Evolutionary conservation across 2,113 vertebrate genomes (phyloP).

Genomic region (Rhagologus leucostigma): DNA sequence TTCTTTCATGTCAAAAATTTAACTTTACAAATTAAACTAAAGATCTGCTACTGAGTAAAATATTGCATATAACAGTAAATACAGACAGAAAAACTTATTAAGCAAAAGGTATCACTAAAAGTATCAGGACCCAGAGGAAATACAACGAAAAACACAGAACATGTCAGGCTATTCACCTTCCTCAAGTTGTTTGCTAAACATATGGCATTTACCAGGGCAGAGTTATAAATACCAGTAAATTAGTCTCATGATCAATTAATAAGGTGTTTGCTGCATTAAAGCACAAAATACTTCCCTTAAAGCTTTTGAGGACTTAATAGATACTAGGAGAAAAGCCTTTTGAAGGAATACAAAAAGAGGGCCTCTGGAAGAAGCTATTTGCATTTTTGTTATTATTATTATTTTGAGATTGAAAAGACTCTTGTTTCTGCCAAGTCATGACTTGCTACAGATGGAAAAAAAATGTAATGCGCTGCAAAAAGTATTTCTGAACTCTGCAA

Average conservation of each 20-base stretch:
- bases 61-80: background rate
- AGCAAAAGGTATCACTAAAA: background rate
- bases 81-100: background rate
- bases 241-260: background rate
- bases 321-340: background rate
- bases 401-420: background rate
- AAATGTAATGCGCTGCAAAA: background rate
- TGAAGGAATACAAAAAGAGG: background rate
- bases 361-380: background rate
- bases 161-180: background rate
- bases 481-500: background rate
- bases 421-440: background rate
- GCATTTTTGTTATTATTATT: background rate
- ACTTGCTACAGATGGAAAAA: background rate
- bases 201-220: background rate
- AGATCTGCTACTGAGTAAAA: constrained; percentile 15
- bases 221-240: background rate
- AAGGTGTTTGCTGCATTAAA: background rate
- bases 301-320: background rate
- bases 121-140: background rate
- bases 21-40: constrained; percentile 2
- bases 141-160: background rate
- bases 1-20: constrained; percentile 14
- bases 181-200: background rate
- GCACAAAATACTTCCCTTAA: background rate